These are phyloP conservation scores for Ectemnius continuus DNA, from an alignment of 2,888 invertebrate genomes.

Conservation along the genomic window DNA sequence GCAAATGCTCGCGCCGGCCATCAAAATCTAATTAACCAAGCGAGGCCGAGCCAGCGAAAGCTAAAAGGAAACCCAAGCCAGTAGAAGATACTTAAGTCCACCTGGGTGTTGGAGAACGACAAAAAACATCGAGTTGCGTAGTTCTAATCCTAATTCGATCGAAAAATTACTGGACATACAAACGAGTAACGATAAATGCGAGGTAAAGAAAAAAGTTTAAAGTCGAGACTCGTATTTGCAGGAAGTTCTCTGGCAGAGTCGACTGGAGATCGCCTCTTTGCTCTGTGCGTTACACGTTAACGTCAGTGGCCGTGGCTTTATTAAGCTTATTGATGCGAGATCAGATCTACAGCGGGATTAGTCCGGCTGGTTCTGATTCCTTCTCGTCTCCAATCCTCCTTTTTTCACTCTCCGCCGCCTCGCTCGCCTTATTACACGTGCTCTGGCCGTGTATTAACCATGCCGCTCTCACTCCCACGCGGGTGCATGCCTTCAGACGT, in stretches of 20 bases:
- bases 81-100: too few species aligned
- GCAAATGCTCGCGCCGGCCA: slow-evolving; percentile 75
- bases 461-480: slow-evolving; percentile 36
- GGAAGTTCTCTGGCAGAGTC: slow-evolving; percentile 28
- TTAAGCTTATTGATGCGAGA: slow-evolving; percentile 74
- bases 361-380: slow-evolving; percentile 59
- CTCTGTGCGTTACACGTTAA: slow-evolving; percentile 47
- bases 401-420: slow-evolving; percentile 27
- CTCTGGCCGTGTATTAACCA: slow-evolving; percentile 40
- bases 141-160: slow-evolving; percentile 63
- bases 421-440: slow-evolving; percentile 40
- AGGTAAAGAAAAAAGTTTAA: slow-evolving; percentile 69
- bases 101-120: slow-evolving; percentile 68
- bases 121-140: slow-evolving; percentile 55
- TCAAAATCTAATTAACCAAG: slow-evolving; percentile 77
- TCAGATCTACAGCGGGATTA: slow-evolving; percentile 72
- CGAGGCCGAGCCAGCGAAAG: slow-evolving; percentile 68
- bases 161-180: slow-evolving; percentile 4
- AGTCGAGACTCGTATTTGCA: slow-evolving; percentile 59
- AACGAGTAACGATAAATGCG: slow-evolving; percentile 60
- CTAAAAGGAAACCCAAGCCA: slow-evolving; percentile 49
- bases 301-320: slow-evolving; percentile 71
- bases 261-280: slow-evolving; percentile 55
- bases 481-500: slow-evolving; percentile 26
- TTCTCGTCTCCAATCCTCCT: slow-evolving; percentile 39